Evolutionary conservation across 2,113 vertebrate genomes (phyloP).

Genomic region (Seriola aureovittata): DNA sequence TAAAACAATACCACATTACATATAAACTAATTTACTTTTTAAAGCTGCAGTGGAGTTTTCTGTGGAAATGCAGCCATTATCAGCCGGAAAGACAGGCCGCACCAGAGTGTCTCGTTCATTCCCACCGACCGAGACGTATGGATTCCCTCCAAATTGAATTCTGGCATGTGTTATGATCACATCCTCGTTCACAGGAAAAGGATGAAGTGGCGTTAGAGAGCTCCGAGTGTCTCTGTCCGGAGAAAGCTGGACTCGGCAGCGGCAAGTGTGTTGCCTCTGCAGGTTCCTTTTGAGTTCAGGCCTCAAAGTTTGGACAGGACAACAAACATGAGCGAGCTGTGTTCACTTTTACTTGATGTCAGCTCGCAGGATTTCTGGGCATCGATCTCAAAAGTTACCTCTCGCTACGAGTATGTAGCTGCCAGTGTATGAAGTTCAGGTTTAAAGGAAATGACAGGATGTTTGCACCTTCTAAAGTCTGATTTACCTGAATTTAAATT

Average conservation of each 20-base stretch:
- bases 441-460: background rate
- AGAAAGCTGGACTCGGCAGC: background rate
- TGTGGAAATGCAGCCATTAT: too few species aligned
- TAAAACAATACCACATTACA: too few species aligned
- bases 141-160: conserved; percentile 27
- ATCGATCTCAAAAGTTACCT: background rate
- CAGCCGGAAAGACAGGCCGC: background rate
- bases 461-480: background rate
- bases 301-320: background rate
- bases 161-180: background rate
- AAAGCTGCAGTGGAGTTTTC: too few species aligned
- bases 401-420: background rate
- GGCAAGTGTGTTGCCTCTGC: conserved; percentile 1
- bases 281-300: conserved; percentile 25
- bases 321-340: background rate
- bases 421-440: background rate
- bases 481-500: background rate
- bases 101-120: conserved; percentile 2
- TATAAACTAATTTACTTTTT: too few species aligned
- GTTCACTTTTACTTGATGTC: conserved; percentile 27
- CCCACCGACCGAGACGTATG: background rate
- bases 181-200: background rate
- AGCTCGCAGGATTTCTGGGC: conserved; percentile 32
- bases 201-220: conserved; percentile 2
- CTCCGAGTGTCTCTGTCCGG: background rate